Base-by-base conservation (phyloP, 2,113 vertebrate species). In the Columba janthina region DNA sequence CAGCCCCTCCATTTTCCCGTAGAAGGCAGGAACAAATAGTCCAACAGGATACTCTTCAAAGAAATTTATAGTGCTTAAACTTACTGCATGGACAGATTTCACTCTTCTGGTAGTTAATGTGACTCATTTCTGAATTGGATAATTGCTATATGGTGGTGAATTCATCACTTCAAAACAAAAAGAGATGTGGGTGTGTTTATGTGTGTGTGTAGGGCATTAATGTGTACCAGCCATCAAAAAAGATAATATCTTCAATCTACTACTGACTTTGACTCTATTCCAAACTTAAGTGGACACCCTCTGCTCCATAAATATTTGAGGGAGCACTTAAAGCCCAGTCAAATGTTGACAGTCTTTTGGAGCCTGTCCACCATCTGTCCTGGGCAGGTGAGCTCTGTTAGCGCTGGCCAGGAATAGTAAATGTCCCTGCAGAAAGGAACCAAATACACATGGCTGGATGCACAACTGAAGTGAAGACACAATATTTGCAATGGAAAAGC, bases 161-260 rank as follows among this genome's bases (percentile, higher is more conserved):
- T 92, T 94, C 72, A 83, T 91, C 92, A 60, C 76, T 96, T 93
- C 88, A 90, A 92, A 97, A 90, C 90, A 97, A 87, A 95, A 81
- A 3, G 92, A 67, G 53, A 24, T 72, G 94, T 88, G 75, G 91
- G 88, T 69, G 90, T 93, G 44, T 93, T 92, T 95, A 81, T 84
- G 42, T 80, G 56, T 73, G 32, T 60, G 42, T 74, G 82, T 32
- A 76, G 81, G 78, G 85, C 71, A 90, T 57, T 70, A 60, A 46
- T 6, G 12, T 24, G 85, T 38, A 78, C 28, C 79, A 93, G 53
- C 65, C 70, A 65, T 54, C 38, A 92, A 84, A 91, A 94, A 73
- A 48, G 62, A 56, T 5, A 38, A 0, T 29, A 58, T 74, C 51
- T 88, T 93, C 64, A 53, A 25, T 74, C 56, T 89, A 4, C 26